Percentiles rank a stretch among this genome's conserved stretches.
These are phyloP conservation scores for Chromis chromis DNA, from an alignment of 2,797 vertebrate genomes.

Conservation along the genomic window DNA sequence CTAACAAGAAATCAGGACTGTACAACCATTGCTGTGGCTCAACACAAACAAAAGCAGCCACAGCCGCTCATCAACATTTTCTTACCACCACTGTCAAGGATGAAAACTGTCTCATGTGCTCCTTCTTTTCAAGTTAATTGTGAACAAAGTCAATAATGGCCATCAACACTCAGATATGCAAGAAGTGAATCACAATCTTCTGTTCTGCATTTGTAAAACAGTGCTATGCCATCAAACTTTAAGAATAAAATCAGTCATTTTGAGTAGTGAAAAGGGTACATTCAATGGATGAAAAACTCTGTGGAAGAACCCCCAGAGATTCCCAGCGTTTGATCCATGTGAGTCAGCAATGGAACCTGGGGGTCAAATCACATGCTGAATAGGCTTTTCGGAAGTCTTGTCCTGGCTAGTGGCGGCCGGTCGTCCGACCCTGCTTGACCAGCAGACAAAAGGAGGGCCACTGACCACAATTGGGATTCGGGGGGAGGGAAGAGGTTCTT, in stretches of 20 bases:
- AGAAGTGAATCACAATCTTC: constrained; percentile 29
- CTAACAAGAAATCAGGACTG: constrained; percentile 39
- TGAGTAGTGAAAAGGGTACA: constrained; percentile 55
- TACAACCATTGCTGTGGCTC: constrained; percentile 23
- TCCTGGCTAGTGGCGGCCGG: constrained; percentile 81
- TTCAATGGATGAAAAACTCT: constrained; percentile 73
- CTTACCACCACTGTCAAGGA: constrained; percentile 37
- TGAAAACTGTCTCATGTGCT: constrained; percentile 41
- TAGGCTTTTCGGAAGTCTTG: constrained; percentile 87
- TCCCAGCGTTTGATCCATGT: constrained; percentile 84
- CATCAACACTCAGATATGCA: constrained; percentile 20
- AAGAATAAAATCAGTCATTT: constrained; percentile 66
- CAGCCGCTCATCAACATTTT: constrained; percentile 39
- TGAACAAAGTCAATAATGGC: constrained; percentile 29
- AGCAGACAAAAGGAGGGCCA: constrained; percentile 82
- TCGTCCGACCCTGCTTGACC: constrained; percentile 84
- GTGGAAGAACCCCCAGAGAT: constrained; percentile 71
- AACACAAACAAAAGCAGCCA: constrained; percentile 26
- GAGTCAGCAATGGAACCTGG: constrained; percentile 81
- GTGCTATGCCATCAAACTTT: constrained; percentile 47
- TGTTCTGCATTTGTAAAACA: constrained; percentile 44
- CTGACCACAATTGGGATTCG: constrained; percentile 78
- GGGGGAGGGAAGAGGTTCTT: constrained; percentile 50
- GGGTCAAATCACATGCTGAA: constrained; percentile 86
- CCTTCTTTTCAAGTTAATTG: constrained; percentile 34